These are phyloP conservation scores for Heliornis fulica DNA, from an alignment of 2,113 vertebrate species.

Conservation along the genomic window DNA sequence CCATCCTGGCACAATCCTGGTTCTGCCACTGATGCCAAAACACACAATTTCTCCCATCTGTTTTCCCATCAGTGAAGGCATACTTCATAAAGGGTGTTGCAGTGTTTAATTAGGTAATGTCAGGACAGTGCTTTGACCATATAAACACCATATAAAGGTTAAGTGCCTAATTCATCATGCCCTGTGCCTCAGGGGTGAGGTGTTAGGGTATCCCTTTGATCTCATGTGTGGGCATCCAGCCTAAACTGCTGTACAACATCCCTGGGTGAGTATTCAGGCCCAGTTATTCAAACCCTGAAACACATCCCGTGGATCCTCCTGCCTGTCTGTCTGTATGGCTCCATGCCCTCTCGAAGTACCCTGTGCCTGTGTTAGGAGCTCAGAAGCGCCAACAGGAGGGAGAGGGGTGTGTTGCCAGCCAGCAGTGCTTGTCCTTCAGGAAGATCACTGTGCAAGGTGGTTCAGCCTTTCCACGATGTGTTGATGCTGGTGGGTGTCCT, in stretches of 20 bases:
- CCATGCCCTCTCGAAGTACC: neutral
- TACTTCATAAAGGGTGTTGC: neutral
- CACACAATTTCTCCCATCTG: neutral
- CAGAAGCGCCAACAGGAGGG: neutral
- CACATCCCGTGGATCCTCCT: neutral
- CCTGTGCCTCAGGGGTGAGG: neutral
- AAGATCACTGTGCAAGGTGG: neutral
- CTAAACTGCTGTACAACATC: neutral
- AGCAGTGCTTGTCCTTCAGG: neutral
- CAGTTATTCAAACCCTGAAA: neutral
- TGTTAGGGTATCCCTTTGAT: neutral
- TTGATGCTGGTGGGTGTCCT: neutral
- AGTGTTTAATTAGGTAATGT: neutral
- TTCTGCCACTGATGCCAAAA: neutral
- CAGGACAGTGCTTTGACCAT: neutral
- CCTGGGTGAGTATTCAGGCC: neutral
- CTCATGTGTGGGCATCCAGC: neutral
- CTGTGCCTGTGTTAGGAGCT: neutral
- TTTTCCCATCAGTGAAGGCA: neutral
- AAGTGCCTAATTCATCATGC: neutral
- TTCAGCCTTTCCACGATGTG: fast-evolving
- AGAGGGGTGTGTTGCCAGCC: neutral
- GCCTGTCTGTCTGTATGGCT: constrained; percentile 48
- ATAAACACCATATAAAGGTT: neutral
- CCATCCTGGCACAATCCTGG: neutral